Evolutionary conservation across 2,888 invertebrate genomes (phyloP), one percentile per base, ranked within the genome.

Genomic region (Tyria jacobaeae): DNA sequence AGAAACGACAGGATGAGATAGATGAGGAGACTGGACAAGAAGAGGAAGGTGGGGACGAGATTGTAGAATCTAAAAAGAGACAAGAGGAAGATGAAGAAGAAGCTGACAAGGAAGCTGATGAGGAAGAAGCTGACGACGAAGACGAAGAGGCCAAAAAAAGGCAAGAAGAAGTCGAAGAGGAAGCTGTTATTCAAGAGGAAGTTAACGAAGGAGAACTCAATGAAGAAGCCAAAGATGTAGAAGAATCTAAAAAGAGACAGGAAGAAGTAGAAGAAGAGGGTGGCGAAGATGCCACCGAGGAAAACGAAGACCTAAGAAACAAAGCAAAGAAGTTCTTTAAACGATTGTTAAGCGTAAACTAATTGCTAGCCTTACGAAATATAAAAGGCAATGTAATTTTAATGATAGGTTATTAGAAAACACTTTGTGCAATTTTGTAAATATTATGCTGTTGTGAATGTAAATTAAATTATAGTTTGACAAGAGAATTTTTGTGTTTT

Each of bases 401-500:
- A 71, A 81, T 71, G 75, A 47, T 81, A 80, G 72, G 79, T 79
- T 78, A 78, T 64, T 73, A 79, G 81, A 71, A 73, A 86, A 83
- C 89, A 91, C 90, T 91, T 91, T 90, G 92, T 92, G 92, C 92
- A 92, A 90, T 91, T 91, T 90, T 93, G 91, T 92, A 92, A 90
- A 92, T 92, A n/a, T n/a, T n/a, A 92, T 76, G 73, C 59, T 76
- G 63, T 66, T 73, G 73, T 78, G 70, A 67, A 67, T 71, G 62
- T 52, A 62, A n/a, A 70, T 78, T 78, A 78, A 70, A 79, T 75
- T 75, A 76, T 76, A 78, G 66, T 69, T 69, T 68, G 59, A 68
- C 24, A 21, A 41, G 60, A n/a, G 25, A 31, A n/a, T 21, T 48
- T 31, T 44, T 41, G n/a, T 41, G 17, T 41, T 44, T 41, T 17